phyloP scores from a whole-genome alignment of 2,113 vertebrate species.

The Pseudopipra pipra region DNA sequence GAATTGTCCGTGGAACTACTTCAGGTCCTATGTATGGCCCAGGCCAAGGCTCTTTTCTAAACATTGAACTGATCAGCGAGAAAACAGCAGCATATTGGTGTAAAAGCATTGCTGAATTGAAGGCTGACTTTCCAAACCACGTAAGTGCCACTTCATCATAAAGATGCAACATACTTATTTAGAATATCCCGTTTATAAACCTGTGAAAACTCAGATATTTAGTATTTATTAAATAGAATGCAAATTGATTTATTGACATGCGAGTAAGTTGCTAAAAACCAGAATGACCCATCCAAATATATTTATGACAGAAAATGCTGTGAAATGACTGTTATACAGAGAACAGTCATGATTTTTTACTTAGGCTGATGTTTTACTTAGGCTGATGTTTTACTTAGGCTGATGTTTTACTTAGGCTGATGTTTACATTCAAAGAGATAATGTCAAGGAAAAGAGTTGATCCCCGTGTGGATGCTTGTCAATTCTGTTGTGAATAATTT shows the following conservation, averaged over 20 bases:
- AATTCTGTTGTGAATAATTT: slow-evolving; percentile 24
- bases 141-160: slow-evolving; percentile 72
- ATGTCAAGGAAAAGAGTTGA: slow-evolving; percentile 24
- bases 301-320: neutral
- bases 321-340: neutral
- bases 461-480: neutral
- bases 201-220: slow-evolving; percentile 48
- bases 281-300: slow-evolving; percentile 25
- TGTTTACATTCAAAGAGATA: neutral
- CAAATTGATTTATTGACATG: slow-evolving; percentile 27
- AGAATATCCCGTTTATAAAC: slow-evolving; percentile 17
- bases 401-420: neutral
- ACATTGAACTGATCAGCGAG: slow-evolving; percentile 93
- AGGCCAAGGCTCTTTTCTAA: slow-evolving; percentile 89
- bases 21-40: slow-evolving; percentile 86
- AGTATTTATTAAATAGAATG: slow-evolving; percentile 51
- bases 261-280: neutral
- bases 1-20: slow-evolving; percentile 91
- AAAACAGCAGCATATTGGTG: slow-evolving; percentile 94
- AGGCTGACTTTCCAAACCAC: slow-evolving; percentile 87
- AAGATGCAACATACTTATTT: slow-evolving; percentile 19
- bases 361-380: neutral
- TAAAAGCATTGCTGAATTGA: slow-evolving; percentile 83
- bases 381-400: slow-evolving; percentile 4
- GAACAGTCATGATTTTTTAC: slow-evolving; percentile 8